A percentile compares a stretch with the other conserved stretches of the same genome.
Evolutionary conservation across 2,113 vertebrate species (phyloP).

Genomic region (Jacana jacana): DNA sequence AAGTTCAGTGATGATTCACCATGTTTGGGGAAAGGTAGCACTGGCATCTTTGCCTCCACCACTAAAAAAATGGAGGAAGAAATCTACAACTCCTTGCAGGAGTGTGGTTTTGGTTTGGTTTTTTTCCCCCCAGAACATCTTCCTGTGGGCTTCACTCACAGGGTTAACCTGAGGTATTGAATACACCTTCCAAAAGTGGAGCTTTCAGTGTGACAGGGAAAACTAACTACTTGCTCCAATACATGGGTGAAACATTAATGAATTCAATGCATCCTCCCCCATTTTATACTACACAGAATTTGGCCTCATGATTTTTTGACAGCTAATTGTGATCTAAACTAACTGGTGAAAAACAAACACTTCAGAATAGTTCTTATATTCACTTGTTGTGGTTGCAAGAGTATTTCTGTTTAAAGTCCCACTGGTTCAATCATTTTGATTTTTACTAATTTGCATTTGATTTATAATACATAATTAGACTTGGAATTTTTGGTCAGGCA

Average conservation of each 20-base stretch:
- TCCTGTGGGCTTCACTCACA: not conserved
- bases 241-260: not conserved
- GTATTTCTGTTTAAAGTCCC: not conserved
- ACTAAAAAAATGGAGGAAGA: not conserved
- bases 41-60: not conserved
- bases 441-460: not conserved
- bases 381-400: not conserved
- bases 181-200: not conserved
- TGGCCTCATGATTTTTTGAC: not conserved
- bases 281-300: not conserved
- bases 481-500: not conserved
- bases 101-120: accelerated
- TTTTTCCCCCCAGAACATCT: not conserved
- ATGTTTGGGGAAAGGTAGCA: not conserved
- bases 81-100: not conserved
- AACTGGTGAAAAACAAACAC: not conserved
- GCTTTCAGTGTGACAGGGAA: not conserved
- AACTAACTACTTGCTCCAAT: not conserved
- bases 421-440: not conserved
- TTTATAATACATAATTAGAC: not conserved
- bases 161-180: not conserved
- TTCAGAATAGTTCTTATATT: not conserved
- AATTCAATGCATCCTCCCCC: not conserved
- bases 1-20: not conserved
- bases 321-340: not conserved